Base-by-base conservation (phyloP, 2,797 vertebrate genomes). In the Gallinago nigripennis region DNA sequence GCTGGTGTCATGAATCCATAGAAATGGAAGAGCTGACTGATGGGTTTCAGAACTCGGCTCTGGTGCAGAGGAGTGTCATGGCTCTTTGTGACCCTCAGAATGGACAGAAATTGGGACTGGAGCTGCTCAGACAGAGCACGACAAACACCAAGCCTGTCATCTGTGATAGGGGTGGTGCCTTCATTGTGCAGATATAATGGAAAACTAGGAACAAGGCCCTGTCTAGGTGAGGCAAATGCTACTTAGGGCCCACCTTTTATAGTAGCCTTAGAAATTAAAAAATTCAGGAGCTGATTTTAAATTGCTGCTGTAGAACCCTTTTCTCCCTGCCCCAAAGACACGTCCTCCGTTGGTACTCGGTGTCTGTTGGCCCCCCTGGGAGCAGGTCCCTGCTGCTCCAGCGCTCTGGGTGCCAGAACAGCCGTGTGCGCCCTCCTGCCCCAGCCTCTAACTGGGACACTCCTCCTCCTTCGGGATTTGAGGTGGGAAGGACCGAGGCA, bases 331-430 rank as follows among this genome's bases (percentile, higher is more conserved):
- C 27, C 41, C 56, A 6, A 8, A 16, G 6, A 8, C 12, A 3
- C 0, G 0, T 8, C 0, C 30, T 58, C 56, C 6, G 1, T 13
- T 7, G 18, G 69, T 21, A 3, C 31, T 13, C 10, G 25, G 4
- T 14, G 6, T 0, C 27, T n/a, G 31, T 8, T 43, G 84, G 11
- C 27, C 56, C 15, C 30, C 27, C 28, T 33, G 43, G 41, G 8
- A 8, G 51, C 41, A 24, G 68, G 45, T 54, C 5, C 79, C 31
- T 9, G 20, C 43, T 50, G 73, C 77, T 27, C 37, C 70, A 1
- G 2, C 1, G 28, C 21, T 8, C 21, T 8, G 24, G 48, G 58
- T 31, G 21, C 23, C 51, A 6, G 2, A 18, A 9, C 30, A 2
- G 4, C 2, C 30, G 2, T 6, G n/a, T 9, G 79, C 1, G 0